Conservation (phyloP, 2,113 vertebrate species). For the Telmatochromis sp. region DNA sequence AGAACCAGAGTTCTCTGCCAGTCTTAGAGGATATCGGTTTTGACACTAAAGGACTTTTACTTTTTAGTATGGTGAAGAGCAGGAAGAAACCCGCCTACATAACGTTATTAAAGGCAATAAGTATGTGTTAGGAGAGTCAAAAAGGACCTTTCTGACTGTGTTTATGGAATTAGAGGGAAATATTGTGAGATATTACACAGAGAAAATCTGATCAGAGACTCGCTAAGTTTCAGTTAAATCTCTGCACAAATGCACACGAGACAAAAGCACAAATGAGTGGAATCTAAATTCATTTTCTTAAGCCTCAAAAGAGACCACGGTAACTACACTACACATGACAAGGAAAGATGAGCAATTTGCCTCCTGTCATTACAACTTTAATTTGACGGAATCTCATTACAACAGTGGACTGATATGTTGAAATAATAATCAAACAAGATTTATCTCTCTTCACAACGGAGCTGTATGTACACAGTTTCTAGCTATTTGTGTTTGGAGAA, state of each 20-base stretch:
- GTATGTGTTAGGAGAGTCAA: neutral
- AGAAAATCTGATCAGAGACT: slow-evolving; percentile 5
- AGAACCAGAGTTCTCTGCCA: fast-evolving
- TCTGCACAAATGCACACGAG: neutral
- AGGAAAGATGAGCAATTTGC: neutral
- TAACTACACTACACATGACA: neutral
- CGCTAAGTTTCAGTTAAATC: neutral
- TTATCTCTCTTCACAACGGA: fast-evolving
- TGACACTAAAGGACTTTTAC: neutral
- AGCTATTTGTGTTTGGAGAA: neutral
- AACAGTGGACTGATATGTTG: neutral
- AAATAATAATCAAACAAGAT: neutral
- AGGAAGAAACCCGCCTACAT: neutral
- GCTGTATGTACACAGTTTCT: neutral
- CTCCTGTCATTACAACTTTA: neutral
- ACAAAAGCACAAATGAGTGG: slow-evolving; percentile 14
- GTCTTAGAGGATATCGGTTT: neutral
- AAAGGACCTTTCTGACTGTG: neutral
- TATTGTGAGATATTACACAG: neutral
- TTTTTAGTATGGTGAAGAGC: neutral
- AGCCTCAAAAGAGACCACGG: neutral
- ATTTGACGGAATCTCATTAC: slow-evolving; percentile 17
- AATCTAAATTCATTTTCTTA: slow-evolving; percentile 7
- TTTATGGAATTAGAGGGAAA: neutral
- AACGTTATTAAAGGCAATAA: neutral